A percentile compares a stretch with the other conserved stretches of the same genome.
These are phyloP conservation scores for Zaprionus obscuricornis DNA, from an alignment of 2,888 invertebrate genomes.

Conservation along the genomic window DNA sequence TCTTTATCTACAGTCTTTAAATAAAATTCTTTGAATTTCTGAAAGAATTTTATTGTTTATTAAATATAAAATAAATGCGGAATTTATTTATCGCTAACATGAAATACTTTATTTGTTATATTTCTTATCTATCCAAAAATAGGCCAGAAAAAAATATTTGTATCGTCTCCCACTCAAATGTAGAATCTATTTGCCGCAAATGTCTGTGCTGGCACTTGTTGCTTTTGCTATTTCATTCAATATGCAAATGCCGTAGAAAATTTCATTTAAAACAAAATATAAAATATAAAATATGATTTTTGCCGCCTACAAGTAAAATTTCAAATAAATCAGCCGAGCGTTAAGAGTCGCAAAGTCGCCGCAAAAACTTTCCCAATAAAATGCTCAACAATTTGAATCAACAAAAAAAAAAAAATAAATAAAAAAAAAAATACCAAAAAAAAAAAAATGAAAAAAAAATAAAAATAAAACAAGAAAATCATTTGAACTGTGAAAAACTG, in stretches of 20 bases:
- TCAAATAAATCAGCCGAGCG: conserved; percentile 52
- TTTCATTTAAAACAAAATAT: too few relatives aligned
- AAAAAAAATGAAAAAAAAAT: conserved; percentile 5
- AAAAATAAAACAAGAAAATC: conserved; percentile 36
- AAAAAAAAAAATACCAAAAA: conserved; percentile 25
- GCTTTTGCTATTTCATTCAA: conserved; percentile 32
- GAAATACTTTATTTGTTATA: too few relatives aligned
- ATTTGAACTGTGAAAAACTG: conserved; percentile 60
- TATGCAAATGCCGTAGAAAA: too few relatives aligned
- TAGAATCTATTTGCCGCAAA: neutral
- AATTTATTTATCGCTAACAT: too few relatives aligned
- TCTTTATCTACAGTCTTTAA: too few relatives aligned
- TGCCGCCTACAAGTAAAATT: conserved; percentile 21
- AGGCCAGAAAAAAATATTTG: too few relatives aligned
- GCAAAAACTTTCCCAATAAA: conserved; percentile 70
- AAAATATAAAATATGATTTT: conserved; percentile 44
- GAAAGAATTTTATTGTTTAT: too few relatives aligned
- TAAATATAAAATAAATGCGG: too few relatives aligned
- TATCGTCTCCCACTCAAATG: too few relatives aligned
- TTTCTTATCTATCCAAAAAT: too few relatives aligned
- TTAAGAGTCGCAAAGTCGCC: conserved; percentile 51
- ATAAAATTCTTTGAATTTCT: too few relatives aligned
- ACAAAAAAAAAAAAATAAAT: conserved; percentile 18
- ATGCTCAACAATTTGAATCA: conserved; percentile 53
- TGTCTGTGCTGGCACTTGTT: conserved; percentile 53